phyloP scores from a whole-genome alignment of 2,797 vertebrate genomes.

The Astyanax mexicanus region DNA sequence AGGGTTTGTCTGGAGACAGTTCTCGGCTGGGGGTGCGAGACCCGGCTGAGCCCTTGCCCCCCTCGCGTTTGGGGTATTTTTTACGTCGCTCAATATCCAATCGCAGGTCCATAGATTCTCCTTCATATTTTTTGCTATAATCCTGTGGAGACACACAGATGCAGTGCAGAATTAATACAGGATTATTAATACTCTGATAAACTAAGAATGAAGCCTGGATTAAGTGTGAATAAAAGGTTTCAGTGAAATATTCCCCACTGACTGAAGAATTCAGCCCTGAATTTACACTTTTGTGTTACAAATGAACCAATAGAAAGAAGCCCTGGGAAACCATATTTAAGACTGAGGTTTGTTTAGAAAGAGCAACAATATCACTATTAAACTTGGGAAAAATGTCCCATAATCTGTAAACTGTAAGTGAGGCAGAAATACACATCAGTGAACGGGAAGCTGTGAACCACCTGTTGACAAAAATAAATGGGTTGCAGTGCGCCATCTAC shows the following conservation, averaged over 20 bases:
- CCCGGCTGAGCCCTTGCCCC: constrained; percentile 90
- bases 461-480: background rate
- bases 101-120: constrained; percentile 94
- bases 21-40: constrained; percentile 93
- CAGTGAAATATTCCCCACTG: background rate
- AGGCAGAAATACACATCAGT: background rate
- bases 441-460: background rate
- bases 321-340: no score
- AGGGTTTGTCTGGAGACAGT: constrained; percentile 91
- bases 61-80: constrained; percentile 91
- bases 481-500: constrained; percentile 36
- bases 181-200: background rate
- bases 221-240: background rate
- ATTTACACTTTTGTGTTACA: no score
- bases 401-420: background rate
- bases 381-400: background rate
- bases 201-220: background rate
- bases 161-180: background rate
- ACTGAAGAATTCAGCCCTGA: background rate
- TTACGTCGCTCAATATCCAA: constrained; percentile 97
- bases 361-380: background rate
- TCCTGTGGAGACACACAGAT: constrained; percentile 77
- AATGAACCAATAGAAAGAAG: no score
- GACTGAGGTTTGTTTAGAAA: no score
- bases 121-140: constrained; percentile 90